A percentile compares a stretch with the other conserved stretches of the same genome.
phyloP scores from a whole-genome alignment of 2,888 invertebrate species.

The Thymelicus acteon region DNA sequence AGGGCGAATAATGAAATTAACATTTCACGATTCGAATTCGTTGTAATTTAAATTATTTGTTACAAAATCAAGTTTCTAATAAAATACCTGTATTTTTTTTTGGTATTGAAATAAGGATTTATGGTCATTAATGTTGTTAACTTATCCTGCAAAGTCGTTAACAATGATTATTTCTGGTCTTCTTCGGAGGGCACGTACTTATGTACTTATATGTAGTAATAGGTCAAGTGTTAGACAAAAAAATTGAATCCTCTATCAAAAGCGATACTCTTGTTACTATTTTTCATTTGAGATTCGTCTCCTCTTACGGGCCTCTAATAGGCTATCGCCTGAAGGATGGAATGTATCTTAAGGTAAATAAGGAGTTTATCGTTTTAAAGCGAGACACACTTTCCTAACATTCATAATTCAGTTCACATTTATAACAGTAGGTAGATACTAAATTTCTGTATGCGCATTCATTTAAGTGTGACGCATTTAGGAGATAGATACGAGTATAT shows the following conservation, averaged over 20 bases:
- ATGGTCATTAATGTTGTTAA: too few species aligned
- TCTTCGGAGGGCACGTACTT: too few species aligned
- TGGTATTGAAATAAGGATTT: not conserved
- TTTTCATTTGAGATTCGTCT: too few species aligned
- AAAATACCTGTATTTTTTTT: not conserved
- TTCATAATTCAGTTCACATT: conserved; percentile 64
- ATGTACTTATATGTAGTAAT: too few species aligned
- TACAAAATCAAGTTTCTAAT: conserved; percentile 23
- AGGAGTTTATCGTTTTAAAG: conserved; percentile 12
- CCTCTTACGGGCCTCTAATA: too few species aligned
- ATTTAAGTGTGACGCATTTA: conserved; percentile 60
- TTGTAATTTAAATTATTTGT: conserved; percentile 35
- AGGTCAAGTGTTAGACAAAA: too few species aligned
- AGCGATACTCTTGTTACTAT: too few species aligned
- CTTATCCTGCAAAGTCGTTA: too few species aligned
- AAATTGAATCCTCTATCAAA: too few species aligned
- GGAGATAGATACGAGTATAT: conserved; percentile 38
- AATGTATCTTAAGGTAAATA: not conserved
- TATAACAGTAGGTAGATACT: conserved; percentile 58
- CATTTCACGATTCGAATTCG: conserved; percentile 25
- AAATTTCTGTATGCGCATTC: conserved; percentile 73
- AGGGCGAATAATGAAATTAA: conserved; percentile 36
- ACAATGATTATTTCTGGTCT: too few species aligned
- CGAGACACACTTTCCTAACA: conserved; percentile 44
- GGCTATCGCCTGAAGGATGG: not conserved